Conservation (phyloP, 2,888 invertebrate genomes). For the Brachyptera risi region DNA sequence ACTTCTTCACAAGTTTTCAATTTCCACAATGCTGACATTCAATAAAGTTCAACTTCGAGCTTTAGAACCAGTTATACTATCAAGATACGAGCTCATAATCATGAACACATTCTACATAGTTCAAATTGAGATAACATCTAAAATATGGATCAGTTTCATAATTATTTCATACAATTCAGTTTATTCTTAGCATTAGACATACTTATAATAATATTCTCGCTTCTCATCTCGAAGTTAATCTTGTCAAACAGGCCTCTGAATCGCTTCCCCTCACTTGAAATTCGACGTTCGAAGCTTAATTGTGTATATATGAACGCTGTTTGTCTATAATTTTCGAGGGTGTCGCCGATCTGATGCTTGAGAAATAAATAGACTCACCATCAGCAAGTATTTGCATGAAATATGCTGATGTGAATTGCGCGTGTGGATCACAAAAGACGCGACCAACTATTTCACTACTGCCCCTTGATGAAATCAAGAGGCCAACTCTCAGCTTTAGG, state of each 20-base stretch:
- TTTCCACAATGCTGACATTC: constrained; percentile 22
- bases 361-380: constrained; percentile 21
- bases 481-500: constrained; percentile 8
- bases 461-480: constrained; percentile 25
- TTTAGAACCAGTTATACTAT: constrained; percentile 4
- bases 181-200: background rate
- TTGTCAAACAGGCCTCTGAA: background rate
- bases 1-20: constrained; percentile 24
- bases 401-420: constrained; percentile 15
- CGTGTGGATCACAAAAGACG: constrained; percentile 25
- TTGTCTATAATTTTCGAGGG: constrained; percentile 10
- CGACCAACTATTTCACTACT: no score
- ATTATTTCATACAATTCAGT: background rate
- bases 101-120: constrained; percentile 3
- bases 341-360: background rate
- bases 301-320: background rate
- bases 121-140: constrained; percentile 3
- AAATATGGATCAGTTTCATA: constrained; percentile 5
- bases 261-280: background rate
- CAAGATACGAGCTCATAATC: constrained; percentile 6
- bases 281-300: background rate
- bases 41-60: constrained; percentile 5
- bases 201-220: no score
- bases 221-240: background rate
- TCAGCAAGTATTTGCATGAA: constrained; percentile 26